Base-by-base conservation (phyloP, 1,140 invertebrate species). In the Lutraria rhynchaena region DNA sequence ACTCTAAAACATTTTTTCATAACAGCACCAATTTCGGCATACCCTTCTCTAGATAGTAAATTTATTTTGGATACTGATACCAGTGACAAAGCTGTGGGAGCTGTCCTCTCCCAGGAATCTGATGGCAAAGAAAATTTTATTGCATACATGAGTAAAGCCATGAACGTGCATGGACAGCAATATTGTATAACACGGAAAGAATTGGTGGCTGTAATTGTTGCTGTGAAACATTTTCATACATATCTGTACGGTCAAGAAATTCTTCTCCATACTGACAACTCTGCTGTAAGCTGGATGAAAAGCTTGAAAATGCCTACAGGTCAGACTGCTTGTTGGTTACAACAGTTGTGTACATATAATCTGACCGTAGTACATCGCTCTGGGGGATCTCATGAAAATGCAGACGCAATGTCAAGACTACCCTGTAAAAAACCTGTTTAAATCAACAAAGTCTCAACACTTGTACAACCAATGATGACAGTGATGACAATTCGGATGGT, bases 111-210 rank as follows among this genome's bases (percentile, higher is more conserved):
- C n/a, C 89, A 91, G 76, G 60, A 63, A 17, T 60, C 86, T 35
- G 85, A 87, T 13, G 77, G 85, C 44, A 27, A 65, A 22, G 86
- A 86, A 57, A 24, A 58, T 9, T 63, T 85, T 0, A 83, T 88
- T 13, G 84, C 86, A 1, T 90, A 86, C 71, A 67, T 58, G 15
- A 86, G 83, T 63, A 75, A 74, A 37, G 17, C 76, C 2, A 61
- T 89, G 19, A 85, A 65, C 46, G 69, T 44, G 24, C 83, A 92
- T n/a, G 92, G 95, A 86, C 78, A 87, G 75, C 91, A 92, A 9
- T 95, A 94, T 84, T 88, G 86, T 75, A 60, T 81, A 1, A 87
- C 87, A 11, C 15, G 80, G 9, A 88, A 82, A 53, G 85, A 88
- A 67, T 51, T 88, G 22, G 61, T 86, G 4, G 85, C 86, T 22